Base-by-base conservation (phyloP, 2,113 vertebrate species). In the Odobenus rosmarus region DNA sequence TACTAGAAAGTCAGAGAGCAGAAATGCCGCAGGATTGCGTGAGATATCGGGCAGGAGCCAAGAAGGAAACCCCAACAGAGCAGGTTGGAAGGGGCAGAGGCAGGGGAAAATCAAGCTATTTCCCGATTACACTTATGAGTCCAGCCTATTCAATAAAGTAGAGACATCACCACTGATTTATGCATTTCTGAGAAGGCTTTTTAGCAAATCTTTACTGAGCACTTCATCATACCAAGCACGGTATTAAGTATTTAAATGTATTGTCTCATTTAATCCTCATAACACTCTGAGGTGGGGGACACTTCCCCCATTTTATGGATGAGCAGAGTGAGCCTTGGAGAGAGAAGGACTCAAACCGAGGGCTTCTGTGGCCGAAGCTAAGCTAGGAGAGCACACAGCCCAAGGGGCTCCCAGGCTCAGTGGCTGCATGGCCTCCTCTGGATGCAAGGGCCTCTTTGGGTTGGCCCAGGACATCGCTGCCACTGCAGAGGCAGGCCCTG, bases 311-410 rank as follows among this genome's bases (percentile, higher is more conserved):
- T 83, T 76, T 92, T 18, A 39, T 8, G 24, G 49, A 67, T 11
- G 77, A 88, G 57, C 57, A 76, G 71, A 39, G 62, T 33, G 51
- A 93, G 69, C 67, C 71, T 49, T 11, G 8, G 21, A 49, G 57
- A 10, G 12, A 2, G 18, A 39, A 46, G 61, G 42, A 18, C 26
- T 81, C 62, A 23, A n/a, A 53, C 24, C 1, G 0, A 61, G 61
- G 61, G 51, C 33, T 16, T 18, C 49, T 53, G 91, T 0, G 0
- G 24, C 85, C 5, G 15, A 57, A 84, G 76, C 49, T 80, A 14
- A 7, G 39, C 33, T 4, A 4, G 14, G 31, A 0, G 7, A 76
- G 53, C 39, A 31, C 31, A 51, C 4, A 4, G 1, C 0, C 5
- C 31, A 69, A 67, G 31, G 24, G 55, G 18, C 23, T 36, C 12